Base-by-base conservation (phyloP, 2,888 invertebrate genomes). In the Synergus itoensis region DNA sequence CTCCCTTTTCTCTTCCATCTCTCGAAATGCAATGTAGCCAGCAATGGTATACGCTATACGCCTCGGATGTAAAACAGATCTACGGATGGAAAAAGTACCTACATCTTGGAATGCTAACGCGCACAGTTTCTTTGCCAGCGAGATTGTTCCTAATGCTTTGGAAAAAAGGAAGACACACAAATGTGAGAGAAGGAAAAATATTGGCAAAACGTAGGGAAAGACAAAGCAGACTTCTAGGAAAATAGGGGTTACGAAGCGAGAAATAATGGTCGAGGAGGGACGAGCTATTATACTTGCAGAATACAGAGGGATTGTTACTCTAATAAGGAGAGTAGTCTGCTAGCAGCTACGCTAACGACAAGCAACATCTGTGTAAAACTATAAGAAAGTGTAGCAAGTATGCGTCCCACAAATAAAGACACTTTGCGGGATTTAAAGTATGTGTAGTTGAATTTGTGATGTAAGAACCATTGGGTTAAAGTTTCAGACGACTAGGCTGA, bases 191-290 rank as follows among this genome's bases (percentile, higher is more conserved):
- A 75, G 62, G 79, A 77, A 79, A 82, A 81, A 82, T 82, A 82
- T 79, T 82, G 73, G 53, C 77, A 57, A 75, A 77, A 76, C 79
- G 78, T 82, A 78, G 45, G 57, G 79, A 79, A 79, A 79, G 78
- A 57, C 57, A 9, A 79, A 77, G 73, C 80, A 76, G 67, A 62
- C 69, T 60, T 28, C 79, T 80, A 77, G 77, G 76, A 77, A 80
- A 79, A 18, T 77, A 28, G 18, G 78, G 57, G 78, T 76, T 77
- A 78, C 80, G 79, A 78, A 76, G 80, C 69, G 79, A 79, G 65
- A 76, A 81, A 81, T 81, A 81, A 81, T 81, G 79, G 77, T 62
- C 73, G 77, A 45, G 64, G 69, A 78, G 78, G 80, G 76, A 80
- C 78, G 18, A 18, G 57, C 45, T 48, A 4, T 77, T 53, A 78